Evolutionary conservation across 2,797 vertebrate genomes (phyloP).

Genomic region (Myotis daubentonii): DNA sequence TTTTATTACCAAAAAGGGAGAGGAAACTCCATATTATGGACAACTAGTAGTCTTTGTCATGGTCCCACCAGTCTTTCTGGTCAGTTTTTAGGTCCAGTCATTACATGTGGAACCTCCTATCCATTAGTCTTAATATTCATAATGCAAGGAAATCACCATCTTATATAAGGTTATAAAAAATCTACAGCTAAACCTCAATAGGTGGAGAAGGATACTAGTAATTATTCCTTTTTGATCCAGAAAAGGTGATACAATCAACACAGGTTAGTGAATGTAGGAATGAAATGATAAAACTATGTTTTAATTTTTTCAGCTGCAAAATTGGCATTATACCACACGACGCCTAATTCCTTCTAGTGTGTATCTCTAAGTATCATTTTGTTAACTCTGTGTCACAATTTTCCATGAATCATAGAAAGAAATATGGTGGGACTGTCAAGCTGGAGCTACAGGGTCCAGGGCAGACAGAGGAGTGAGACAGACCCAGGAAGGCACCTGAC

Average conservation of each 20-base stretch:
- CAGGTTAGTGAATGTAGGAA: not conserved
- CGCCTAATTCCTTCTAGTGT: not conserved
- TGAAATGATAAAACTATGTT: not conserved
- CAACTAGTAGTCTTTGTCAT: not conserved
- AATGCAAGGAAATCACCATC: not conserved
- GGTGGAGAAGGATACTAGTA: not conserved
- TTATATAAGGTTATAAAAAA: not conserved
- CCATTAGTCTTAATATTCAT: not conserved
- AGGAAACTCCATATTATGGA: not conserved
- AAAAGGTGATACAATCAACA: not conserved
- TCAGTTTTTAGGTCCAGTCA: not conserved
- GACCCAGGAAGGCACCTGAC: not conserved
- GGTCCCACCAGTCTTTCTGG: not conserved
- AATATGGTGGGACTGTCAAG: not conserved
- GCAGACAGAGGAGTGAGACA: not conserved
- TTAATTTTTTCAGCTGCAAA: not conserved
- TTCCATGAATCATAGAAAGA: slow-evolving; percentile 19
- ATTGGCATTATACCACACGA: not conserved
- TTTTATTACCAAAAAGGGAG: not conserved
- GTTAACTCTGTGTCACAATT: not conserved
- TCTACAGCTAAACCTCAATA: not conserved
- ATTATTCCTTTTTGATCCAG: not conserved
- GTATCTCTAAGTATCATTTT: slow-evolving; percentile 38
- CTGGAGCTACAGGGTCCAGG: not conserved
- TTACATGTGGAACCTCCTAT: not conserved